A percentile compares a stretch with the other conserved stretches of the same genome.
phyloP scores from a whole-genome alignment of 1,140 invertebrate species.

The Pentalonia nigronervosa region DNA sequence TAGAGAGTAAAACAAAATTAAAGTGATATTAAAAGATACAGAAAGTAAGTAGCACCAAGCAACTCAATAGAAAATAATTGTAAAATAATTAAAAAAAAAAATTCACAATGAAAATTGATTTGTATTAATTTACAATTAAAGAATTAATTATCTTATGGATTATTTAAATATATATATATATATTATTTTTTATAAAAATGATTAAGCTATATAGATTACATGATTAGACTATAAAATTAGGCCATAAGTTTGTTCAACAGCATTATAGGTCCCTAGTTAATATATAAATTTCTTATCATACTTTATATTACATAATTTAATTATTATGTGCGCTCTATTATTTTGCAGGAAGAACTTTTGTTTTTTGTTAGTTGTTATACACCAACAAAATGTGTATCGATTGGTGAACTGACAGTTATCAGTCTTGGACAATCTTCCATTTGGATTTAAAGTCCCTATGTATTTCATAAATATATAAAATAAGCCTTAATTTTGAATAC shows the following conservation, averaged over 20 bases:
- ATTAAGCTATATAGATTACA: slow-evolving; percentile 57
- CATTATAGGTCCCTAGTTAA: slow-evolving; percentile 57
- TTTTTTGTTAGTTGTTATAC: slow-evolving; percentile 58
- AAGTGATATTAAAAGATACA: slow-evolving; percentile 43
- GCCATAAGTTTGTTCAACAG: slow-evolving; percentile 57
- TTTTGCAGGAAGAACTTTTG: slow-evolving; percentile 57
- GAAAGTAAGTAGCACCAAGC: slow-evolving; percentile 56
- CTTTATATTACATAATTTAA: slow-evolving; percentile 52
- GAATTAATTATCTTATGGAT: slow-evolving; percentile 43
- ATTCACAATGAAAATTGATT: slow-evolving; percentile 41
- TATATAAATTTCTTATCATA: slow-evolving; percentile 57
- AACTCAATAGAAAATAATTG: slow-evolving; percentile 47
- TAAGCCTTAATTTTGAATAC: background rate
- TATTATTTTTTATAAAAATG: slow-evolving; percentile 49
- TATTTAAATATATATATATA: slow-evolving; percentile 41
- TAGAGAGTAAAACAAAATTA: slow-evolving; percentile 3
- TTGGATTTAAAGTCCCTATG: slow-evolving; percentile 49
- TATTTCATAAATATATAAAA: slow-evolving; percentile 21
- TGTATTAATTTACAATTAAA: slow-evolving; percentile 50
- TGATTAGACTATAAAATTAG: slow-evolving; percentile 58
- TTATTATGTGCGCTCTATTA: slow-evolving; percentile 54
- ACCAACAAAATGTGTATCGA: slow-evolving; percentile 43
- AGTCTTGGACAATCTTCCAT: slow-evolving; percentile 49
- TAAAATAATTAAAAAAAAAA: slow-evolving; percentile 48
- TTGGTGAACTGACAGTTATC: slow-evolving; percentile 52